Base-by-base conservation (phyloP, 2,797 vertebrate species). In the Merluccius polli region DNA sequence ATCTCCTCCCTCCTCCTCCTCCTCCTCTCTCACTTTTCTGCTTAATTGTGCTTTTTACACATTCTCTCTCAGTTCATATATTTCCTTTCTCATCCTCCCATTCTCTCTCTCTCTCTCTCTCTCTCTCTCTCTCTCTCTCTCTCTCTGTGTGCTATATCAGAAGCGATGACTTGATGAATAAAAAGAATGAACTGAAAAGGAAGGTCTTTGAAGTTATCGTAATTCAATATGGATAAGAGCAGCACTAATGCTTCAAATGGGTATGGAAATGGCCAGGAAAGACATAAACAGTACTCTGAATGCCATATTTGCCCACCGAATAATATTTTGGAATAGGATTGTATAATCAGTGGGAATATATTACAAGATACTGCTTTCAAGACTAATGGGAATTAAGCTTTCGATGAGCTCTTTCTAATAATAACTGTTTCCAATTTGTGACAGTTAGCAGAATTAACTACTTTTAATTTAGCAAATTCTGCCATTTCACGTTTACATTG, bases 201-300 rank as follows among this genome's bases (percentile, higher is more conserved):
- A 83, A 87, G 29, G 70, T 79, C 83, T 88, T 86, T 88, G 86
- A 89, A 85, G 86, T 88, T 74, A 75, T 76, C 83, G 76, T 82
- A 84, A 82, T 79, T 82, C 73, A 77, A 63, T 80, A 41, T 32
- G 7, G 75, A 83, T 84, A 84, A 75, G 73, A 75, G 72, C 78
- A 75, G 35, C 52, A 79, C 32, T 35, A 27, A 77, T 82, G 75
- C 74, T 71, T 52, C 74, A 80, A 82, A 75, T 75, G 80, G 36
- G 84, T 80, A 83, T 79, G 83, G 74, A 86, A 85, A 87, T 27
- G 41, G 70, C 75, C 79, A 85, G 85, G 73, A 87, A 85, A 84
- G 75, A 59, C 1, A 13, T 2, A 11, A 68, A 78, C 41, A 69
- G 32, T 30, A 72, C 72, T 75, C 63, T 52, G 63, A 81, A 74